Conservation (phyloP, 2,888 invertebrate genomes). For the Drosophila leonis region DNA sequence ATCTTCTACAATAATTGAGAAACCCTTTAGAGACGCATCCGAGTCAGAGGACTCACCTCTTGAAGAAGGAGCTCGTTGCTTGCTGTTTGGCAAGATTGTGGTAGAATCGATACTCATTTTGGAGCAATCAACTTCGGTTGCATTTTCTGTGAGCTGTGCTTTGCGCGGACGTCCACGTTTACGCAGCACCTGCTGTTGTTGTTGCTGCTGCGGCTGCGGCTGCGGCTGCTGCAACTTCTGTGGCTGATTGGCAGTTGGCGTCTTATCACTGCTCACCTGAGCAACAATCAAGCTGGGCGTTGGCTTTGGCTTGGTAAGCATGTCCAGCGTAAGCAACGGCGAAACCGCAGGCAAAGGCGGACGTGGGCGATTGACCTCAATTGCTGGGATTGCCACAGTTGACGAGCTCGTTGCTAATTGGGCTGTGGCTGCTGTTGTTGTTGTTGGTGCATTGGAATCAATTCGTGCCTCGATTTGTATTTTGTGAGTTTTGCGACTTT, state of each 20-base stretch:
- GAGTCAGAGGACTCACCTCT: conserved; percentile 52
- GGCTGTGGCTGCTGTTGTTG: conserved; percentile 29
- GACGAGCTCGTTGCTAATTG: conserved; percentile 20
- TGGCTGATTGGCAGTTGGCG: not conserved
- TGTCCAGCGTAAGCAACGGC: conserved; percentile 28
- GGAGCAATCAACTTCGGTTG: not conserved
- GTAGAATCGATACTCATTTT: not conserved
- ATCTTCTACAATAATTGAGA: conserved; percentile 14
- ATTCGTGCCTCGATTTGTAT: conserved; percentile 84
- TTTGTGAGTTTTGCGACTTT: conserved; percentile 83
- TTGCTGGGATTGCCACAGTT: not conserved
- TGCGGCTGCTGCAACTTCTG: not conserved
- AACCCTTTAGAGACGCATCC: conserved; percentile 19
- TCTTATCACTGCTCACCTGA: conserved; percentile 74
- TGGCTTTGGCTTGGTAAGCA: conserved; percentile 69
- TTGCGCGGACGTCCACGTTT: conserved; percentile 76
- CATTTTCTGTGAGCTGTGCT: not conserved
- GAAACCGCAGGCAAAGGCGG: conserved; percentile 13
- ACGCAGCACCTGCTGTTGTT: conserved; percentile 16
- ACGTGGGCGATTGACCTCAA: conserved; percentile 27
- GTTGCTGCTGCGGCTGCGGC: not conserved
- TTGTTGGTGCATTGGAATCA: conserved; percentile 77
- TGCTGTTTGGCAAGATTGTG: not conserved
- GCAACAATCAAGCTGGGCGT: conserved; percentile 78
- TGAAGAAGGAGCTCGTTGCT: conserved; percentile 18